Conservation (phyloP, 2,797 vertebrate species). For the Staurois parvus region DNA sequence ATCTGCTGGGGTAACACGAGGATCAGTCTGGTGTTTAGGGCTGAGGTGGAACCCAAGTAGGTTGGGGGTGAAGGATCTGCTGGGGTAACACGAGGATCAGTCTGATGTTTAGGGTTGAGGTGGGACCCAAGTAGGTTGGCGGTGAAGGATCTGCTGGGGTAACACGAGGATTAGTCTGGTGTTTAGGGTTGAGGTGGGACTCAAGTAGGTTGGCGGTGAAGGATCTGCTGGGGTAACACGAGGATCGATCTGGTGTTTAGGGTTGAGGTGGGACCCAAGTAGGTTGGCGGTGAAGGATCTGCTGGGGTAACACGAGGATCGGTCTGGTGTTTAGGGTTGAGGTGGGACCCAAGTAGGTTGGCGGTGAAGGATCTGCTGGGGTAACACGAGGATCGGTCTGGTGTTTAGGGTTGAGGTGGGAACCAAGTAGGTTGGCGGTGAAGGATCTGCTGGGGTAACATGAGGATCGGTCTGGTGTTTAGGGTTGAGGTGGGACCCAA, state of each 20-base stretch:
- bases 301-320: neutral
- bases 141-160: neutral
- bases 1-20: neutral
- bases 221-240: neutral
- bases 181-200: neutral
- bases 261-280: neutral
- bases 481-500: neutral
- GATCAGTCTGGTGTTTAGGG: neutral
- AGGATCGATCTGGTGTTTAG: neutral
- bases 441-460: neutral
- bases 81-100: no score
- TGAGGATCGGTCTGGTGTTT: neutral
- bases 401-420: neutral
- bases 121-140: neutral
- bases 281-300: neutral
- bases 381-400: no score
- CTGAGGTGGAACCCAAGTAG: neutral
- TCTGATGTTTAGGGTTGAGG: neutral
- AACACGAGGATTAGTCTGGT: no score
- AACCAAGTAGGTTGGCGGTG: neutral
- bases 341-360: neutral
- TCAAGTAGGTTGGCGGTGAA: neutral
- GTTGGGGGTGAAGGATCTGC: neutral
- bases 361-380: neutral
- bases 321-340: neutral